Evolutionary conservation across 64 coral and sea anemone species (phyloP).

Genomic region (Pocillopora verrucosa): DNA sequence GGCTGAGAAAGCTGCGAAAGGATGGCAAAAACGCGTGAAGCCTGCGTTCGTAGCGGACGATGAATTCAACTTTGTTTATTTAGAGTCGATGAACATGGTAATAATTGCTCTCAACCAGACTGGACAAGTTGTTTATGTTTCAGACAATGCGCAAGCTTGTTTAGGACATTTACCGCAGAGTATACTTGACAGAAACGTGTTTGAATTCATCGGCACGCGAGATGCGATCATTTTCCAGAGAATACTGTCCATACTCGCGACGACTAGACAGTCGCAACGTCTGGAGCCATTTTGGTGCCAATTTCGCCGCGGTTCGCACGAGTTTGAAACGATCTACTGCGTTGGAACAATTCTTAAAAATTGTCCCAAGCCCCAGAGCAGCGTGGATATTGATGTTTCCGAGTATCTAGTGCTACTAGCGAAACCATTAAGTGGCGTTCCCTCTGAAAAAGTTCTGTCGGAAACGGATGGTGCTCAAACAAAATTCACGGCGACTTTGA

Average conservation of each 20-base stretch:
- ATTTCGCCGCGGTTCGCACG: conserved; percentile 5
- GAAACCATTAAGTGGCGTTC: conserved; percentile 3
- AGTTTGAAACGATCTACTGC: conserved; percentile 5
- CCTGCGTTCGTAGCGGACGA: background rate
- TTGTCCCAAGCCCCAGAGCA: background rate
- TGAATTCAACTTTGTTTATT: background rate
- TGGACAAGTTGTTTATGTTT: background rate
- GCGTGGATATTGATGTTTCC: background rate
- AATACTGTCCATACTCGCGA: background rate
- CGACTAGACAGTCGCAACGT: background rate
- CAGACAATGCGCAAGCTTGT: conserved; percentile 1
- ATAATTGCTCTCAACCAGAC: background rate
- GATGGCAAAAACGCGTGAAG: background rate
- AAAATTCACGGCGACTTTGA: conserved; percentile 8
- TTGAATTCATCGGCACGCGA: background rate
- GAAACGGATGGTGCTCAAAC: background rate
- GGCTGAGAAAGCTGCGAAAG: background rate
- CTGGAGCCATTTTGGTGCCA: background rate
- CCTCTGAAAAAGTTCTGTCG: background rate
- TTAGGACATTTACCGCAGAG: conserved; percentile 1
- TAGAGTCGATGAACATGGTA: background rate
- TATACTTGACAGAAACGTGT: background rate
- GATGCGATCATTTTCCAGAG: background rate
- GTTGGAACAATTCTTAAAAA: background rate
- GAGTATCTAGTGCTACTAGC: background rate